Evolutionary conservation across 2,888 invertebrate species (phyloP).

Genomic region (Stenolophus ochropezus): DNA sequence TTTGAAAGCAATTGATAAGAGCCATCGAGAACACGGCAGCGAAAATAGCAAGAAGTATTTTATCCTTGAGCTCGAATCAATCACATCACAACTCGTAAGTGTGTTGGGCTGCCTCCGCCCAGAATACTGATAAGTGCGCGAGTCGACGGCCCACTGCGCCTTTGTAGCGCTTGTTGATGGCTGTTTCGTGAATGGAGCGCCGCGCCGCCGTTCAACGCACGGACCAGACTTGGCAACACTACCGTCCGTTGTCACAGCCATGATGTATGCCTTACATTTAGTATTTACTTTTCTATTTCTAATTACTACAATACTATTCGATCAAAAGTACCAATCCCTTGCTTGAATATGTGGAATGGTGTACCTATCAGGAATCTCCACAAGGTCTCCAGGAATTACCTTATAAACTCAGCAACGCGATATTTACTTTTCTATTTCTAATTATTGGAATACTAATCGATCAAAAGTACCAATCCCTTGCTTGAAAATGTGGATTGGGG

Average conservation of each 20-base stretch:
- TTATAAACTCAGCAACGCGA: too few relatives aligned
- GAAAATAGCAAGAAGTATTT: conserved; percentile 58
- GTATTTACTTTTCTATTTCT: too few relatives aligned
- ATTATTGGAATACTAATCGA: too few relatives aligned
- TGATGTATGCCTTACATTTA: conserved; percentile 23
- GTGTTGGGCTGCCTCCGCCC: conserved; percentile 47
- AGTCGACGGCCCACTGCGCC: conserved; percentile 13
- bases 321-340: too few relatives aligned
- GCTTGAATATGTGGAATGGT: too few relatives aligned
- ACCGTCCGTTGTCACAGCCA: conserved; percentile 18
- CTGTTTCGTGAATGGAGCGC: conserved; percentile 32
- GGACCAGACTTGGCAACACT: conserved; percentile 17
- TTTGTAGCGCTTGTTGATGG: conserved; percentile 32
- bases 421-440: too few relatives aligned
- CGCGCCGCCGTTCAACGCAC: neutral
- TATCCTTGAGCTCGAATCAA: conserved; percentile 58
- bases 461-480: too few relatives aligned
- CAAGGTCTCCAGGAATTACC: too few relatives aligned
- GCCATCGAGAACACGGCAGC: conserved; percentile 52
- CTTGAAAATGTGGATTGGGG: too few relatives aligned
- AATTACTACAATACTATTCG: too few relatives aligned
- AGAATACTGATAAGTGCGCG: conserved; percentile 52
- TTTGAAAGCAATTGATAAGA: conserved; percentile 60
- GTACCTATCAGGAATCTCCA: too few relatives aligned
- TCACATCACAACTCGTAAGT: conserved; percentile 56